Base-by-base conservation (phyloP, 1,140 invertebrate species). In the Micrasema minimum region DNA sequence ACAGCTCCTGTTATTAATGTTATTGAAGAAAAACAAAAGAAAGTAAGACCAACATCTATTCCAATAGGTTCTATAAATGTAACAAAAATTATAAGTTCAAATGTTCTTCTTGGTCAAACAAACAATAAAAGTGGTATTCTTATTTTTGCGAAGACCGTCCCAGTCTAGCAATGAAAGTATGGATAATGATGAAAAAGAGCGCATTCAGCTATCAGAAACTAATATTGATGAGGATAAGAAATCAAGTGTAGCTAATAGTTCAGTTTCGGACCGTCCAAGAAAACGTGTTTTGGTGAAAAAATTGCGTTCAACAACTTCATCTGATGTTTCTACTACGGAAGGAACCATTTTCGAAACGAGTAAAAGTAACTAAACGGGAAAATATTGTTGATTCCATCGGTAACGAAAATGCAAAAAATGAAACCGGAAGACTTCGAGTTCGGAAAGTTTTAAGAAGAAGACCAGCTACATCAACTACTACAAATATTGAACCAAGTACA, bases 191-290 rank as follows among this genome's bases (percentile, higher is more conserved):
- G 82, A 82, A 64, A 85, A 85, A 31, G 87, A 87, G 77, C 85
- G 86, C 70, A 86, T 88, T 69, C 80, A 83, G 69, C 74, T 87
- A 37, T 87, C 87, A 2, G 86, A 87, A 79, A 85, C 81, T 73
- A 85, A 85, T 53, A 85, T 87, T 72, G 80, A 82, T 75, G 86
- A 87, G 81, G 86, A 85, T 72, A 81, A 84, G 78, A 80, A 83
- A 26, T 31, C 26, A 77, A 81, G 12, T 48, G 75, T 72, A 50
- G 66, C 68, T 22, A 72, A 77, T 45, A 37, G 18, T 10, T 71
- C 78, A 65, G 72, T 76, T 43, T 37, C 45, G 23, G 75, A 77
- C 53, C 51, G 71, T 31, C 78, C 78, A 51, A 79, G 79, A 57
- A 76, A 76, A 50, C 68, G 77, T 31, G 62, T 77, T 11, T 72